Percentiles rank a stretch among this genome's conserved stretches.
Evolutionary conservation across 2,113 vertebrate genomes (phyloP).

Genomic region (Prolemur simus): DNA sequence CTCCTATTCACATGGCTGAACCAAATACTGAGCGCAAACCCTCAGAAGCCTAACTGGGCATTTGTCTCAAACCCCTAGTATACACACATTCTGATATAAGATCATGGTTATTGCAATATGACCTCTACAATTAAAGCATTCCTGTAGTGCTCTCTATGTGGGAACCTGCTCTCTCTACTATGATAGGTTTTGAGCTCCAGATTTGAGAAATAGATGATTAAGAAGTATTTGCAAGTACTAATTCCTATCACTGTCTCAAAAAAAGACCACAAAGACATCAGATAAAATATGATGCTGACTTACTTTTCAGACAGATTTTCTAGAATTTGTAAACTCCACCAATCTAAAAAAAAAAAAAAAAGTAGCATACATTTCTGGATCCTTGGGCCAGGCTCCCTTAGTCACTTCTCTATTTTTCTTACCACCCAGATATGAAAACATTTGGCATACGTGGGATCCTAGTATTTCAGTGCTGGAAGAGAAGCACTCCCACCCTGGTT

Average conservation of each 20-base stretch:
- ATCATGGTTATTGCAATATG: background rate
- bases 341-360: background rate
- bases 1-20: background rate
- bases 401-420: constrained; percentile 58
- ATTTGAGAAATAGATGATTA: background rate
- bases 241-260: background rate
- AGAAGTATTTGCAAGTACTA: background rate
- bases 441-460: constrained; percentile 54
- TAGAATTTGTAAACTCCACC: constrained; percentile 42
- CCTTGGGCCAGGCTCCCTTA: constrained; percentile 7
- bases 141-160: background rate
- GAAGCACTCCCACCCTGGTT: constrained; percentile 52
- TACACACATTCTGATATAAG: background rate
- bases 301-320: constrained; percentile 36
- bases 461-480: constrained; percentile 64
- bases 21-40: background rate
- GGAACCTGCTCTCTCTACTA: background rate
- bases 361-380: background rate
- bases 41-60: background rate
- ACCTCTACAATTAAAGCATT: background rate
- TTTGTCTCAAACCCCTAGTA: background rate
- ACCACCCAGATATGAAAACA: constrained; percentile 48
- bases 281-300: background rate
- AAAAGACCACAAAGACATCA: background rate
- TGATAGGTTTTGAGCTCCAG: background rate